Percentiles rank a stretch among this genome's conserved stretches.
Evolutionary conservation across 1,140 invertebrate genomes (phyloP).

Genomic region (Drosophila persimilis): DNA sequence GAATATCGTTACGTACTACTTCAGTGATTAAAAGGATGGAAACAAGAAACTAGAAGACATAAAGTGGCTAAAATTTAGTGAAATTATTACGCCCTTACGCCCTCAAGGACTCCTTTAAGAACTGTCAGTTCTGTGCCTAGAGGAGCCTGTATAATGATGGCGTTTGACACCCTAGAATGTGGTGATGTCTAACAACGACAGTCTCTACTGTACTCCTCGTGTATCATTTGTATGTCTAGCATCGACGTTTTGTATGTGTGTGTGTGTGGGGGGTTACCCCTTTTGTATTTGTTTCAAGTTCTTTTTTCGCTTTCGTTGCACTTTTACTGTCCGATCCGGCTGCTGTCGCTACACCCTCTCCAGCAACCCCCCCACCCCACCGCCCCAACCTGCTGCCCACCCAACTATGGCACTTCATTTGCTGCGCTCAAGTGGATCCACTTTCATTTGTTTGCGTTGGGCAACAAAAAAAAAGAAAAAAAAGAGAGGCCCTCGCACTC

Average conservation of each 20-base stretch:
- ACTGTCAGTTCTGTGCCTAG: too few species aligned
- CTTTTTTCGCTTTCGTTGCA: conserved; percentile 79
- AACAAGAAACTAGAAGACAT: too few species aligned
- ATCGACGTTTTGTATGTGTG: conserved; percentile 63
- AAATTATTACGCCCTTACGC: too few species aligned
- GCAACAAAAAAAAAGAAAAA: conserved; percentile 48
- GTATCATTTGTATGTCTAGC: conserved; percentile 68
- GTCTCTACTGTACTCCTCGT: conserved; percentile 8
- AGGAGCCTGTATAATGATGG: too few species aligned
- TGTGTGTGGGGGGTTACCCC: conserved; percentile 14
- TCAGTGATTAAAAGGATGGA: too few species aligned
- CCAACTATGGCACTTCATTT: conserved; percentile 74
- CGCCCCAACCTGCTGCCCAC: conserved; percentile 20
- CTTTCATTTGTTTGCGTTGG: conserved; percentile 79
- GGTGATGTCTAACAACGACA: too few species aligned
- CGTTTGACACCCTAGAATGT: too few species aligned
- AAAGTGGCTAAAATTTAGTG: too few species aligned
- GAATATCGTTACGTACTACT: too few species aligned
- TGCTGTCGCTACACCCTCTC: conserved; percentile 23
- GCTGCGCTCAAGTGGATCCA: conserved; percentile 81
- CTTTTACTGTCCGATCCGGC: conserved; percentile 71
- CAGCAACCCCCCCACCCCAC: background rate
- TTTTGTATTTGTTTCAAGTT: conserved; percentile 72
- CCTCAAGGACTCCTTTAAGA: too few species aligned
- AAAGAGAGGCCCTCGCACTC: conserved; percentile 19